Evolutionary conservation across 2,113 vertebrate species (phyloP), one percentile per base, ranked within the genome.

Genomic region (Zosterops lateralis): DNA sequence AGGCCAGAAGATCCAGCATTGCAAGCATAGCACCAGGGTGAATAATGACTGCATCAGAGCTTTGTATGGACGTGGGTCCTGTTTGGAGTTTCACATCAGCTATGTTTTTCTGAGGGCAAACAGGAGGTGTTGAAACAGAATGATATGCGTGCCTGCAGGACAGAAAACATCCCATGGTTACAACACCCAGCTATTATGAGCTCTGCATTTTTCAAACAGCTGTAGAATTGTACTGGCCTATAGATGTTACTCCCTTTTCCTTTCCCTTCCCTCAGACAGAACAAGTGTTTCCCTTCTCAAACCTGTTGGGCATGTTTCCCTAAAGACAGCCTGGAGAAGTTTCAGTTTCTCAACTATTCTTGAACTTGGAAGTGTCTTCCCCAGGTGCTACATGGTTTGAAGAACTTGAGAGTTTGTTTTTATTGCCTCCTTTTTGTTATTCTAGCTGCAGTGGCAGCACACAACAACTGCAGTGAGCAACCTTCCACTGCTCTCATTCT

Each of bases 11-110:
- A 97, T 99, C 99, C 89, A 99, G 90, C 97, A 99, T 99, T 16
- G 99, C 98, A 21, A 99, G 98, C 87, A 99, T 98, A 44, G 99
- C 99, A 71, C 99, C 99, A 4, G 99, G 98, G 92, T 99, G 99
- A 95, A 99, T 99, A 93, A 99, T 97, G 80, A 99, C 99, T 0
- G 98, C 98, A 65, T 99, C 99, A 0, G 98, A 98, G 40, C 95
- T 98, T 8, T 97, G 98, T 21, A 98, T 50, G 50, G 98, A 96
- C 1, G 97, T 64, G 56, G 97, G 87, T n/a, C 98, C 96, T 83
- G 98, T 61, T 38, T 98, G 98, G 34, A 98, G 92, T 92, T 99
- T 99, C 12, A 98, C 89, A 96, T 99, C 99, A 9, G 97, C 94
- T 70, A 98, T 85, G 38, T 97, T 98, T 97, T 99, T 99, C 78